Conservation (phyloP, 2,797 vertebrate genomes). For the Sparidentex hasta region DNA sequence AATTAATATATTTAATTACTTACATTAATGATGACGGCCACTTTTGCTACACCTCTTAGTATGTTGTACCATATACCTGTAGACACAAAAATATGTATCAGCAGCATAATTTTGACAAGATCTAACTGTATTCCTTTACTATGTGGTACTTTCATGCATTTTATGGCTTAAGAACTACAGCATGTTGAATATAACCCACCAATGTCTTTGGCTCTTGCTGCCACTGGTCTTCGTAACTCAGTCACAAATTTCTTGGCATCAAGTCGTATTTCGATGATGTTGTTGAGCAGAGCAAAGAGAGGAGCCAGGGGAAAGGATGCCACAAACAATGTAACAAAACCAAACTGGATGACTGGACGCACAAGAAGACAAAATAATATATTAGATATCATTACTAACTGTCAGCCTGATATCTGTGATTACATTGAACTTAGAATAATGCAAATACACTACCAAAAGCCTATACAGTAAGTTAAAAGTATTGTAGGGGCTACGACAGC, state of each 20-base stretch:
- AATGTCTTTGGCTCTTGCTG: slow-evolving; percentile 96
- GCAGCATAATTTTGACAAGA: background rate
- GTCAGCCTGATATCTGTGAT: background rate
- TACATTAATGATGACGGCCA: slow-evolving; percentile 98
- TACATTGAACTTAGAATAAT: background rate
- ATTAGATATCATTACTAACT: slow-evolving; percentile 1
- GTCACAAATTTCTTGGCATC: slow-evolving; percentile 98
- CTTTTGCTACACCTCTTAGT: slow-evolving; percentile 93
- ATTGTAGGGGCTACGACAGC: no score
- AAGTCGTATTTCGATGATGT: slow-evolving; percentile 98
- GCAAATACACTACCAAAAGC: background rate
- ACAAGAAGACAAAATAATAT: slow-evolving; percentile 12
- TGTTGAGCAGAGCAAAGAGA: slow-evolving; percentile 96
- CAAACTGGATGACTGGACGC: slow-evolving; percentile 96
- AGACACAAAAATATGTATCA: slow-evolving; percentile 26
- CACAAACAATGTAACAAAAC: slow-evolving; percentile 97
- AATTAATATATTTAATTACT: slow-evolving; percentile 76
- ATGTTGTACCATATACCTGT: slow-evolving; percentile 99
- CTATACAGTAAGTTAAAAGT: background rate
- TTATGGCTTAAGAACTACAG: background rate
- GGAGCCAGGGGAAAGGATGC: slow-evolving; percentile 97
- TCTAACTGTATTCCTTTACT: background rate
- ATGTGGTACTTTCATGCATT: background rate
- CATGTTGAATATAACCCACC: slow-evolving; percentile 83
- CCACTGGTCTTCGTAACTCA: slow-evolving; percentile 94